A percentile compares a stretch with the other conserved stretches of the same genome.
These are phyloP conservation scores for Andrena bicolor DNA, from an alignment of 2,888 invertebrate genomes.

Conservation along the genomic window DNA sequence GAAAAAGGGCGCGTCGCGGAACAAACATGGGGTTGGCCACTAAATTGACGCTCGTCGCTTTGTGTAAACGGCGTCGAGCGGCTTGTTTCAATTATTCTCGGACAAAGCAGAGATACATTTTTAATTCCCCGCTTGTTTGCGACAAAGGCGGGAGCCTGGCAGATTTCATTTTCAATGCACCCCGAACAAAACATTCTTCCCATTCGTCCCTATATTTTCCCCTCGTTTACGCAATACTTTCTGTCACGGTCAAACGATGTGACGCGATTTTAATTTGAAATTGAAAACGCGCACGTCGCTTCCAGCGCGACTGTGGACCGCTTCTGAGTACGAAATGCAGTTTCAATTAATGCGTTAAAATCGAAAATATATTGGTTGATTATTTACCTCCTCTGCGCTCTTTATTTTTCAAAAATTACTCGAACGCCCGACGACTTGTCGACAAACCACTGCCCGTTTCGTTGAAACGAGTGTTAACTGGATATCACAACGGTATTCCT, in stretches of 20 bases:
- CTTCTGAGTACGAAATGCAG: background rate
- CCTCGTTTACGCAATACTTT: slow-evolving; percentile 30
- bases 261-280: slow-evolving; percentile 41
- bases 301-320: background rate
- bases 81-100: slow-evolving; percentile 39
- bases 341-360: slow-evolving; percentile 52
- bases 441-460: background rate
- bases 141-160: slow-evolving; percentile 31
- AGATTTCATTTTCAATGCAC: slow-evolving; percentile 51
- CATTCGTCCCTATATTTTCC: background rate
- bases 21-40: background rate
- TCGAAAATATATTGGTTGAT: background rate
- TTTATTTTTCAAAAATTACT: slow-evolving; percentile 28
- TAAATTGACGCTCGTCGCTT: slow-evolving; percentile 6
- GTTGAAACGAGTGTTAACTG: background rate
- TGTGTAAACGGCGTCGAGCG: slow-evolving; percentile 21
- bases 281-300: slow-evolving; percentile 28
- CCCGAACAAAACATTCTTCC: slow-evolving; percentile 31
- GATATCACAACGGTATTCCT: too few species aligned
- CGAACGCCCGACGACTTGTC: background rate
- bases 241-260: slow-evolving; percentile 12
- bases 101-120: slow-evolving; percentile 15
- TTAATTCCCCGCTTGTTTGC: slow-evolving; percentile 47
- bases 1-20: background rate
- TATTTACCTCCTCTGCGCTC: background rate